phyloP scores from a whole-genome alignment of 2,797 vertebrate species.

The Chloroceryle amazona region DNA sequence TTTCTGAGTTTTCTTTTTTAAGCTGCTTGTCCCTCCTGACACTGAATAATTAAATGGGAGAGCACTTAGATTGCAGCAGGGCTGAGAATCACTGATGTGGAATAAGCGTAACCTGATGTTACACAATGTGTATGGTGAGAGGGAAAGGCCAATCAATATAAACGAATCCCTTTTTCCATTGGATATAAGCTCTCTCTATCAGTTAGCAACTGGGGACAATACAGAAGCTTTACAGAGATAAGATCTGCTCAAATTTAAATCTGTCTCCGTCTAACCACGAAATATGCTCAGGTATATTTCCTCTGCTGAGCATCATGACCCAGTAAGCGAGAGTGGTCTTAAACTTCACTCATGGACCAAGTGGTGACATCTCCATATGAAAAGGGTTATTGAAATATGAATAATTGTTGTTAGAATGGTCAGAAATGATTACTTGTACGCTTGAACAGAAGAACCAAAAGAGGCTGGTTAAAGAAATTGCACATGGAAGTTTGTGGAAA shows the following conservation, averaged over 20 bases:
- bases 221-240: not conserved
- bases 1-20: slow-evolving; percentile 22
- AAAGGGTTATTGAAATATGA: not conserved
- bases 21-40: not conserved
- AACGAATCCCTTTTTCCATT: slow-evolving; percentile 36
- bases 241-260: not conserved
- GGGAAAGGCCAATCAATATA: slow-evolving; percentile 11
- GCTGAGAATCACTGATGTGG: slow-evolving; percentile 3
- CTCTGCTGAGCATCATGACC: not conserved
- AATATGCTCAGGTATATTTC: not conserved
- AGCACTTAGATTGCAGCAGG: slow-evolving; percentile 18
- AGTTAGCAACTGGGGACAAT: not conserved
- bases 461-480: not conserved
- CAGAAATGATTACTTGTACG: not conserved
- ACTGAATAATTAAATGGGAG: slow-evolving; percentile 63
- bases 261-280: not conserved
- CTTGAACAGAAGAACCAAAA: not conserved
- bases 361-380: not conserved
- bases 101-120: slow-evolving; percentile 44
- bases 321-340: not conserved
- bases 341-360: fast-evolving
- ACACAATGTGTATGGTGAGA: not conserved
- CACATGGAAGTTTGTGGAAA: not conserved
- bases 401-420: not conserved
- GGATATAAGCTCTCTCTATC: not conserved